A percentile compares a stretch with the other conserved stretches of the same genome.
Conservation (phyloP, 2,113 vertebrate genomes). For the Myrmecophaga tridactyla region DNA sequence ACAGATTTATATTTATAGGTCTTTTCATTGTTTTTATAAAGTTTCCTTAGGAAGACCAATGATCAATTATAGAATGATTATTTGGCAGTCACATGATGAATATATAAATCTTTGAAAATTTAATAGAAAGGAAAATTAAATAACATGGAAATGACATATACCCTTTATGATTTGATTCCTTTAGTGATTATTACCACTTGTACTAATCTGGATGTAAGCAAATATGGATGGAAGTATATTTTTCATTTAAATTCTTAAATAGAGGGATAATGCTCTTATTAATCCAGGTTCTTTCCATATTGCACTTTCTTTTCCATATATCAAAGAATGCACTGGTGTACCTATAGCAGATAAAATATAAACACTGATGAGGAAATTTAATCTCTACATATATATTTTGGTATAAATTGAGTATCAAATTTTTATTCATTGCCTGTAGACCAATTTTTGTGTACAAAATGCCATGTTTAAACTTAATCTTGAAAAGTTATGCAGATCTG, state of each 20-base stretch:
- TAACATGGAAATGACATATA: not conserved
- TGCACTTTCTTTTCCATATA: not conserved
- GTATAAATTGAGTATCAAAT: not conserved
- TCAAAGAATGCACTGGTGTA: not conserved
- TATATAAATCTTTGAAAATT: slow-evolving; percentile 34
- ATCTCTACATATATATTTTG: not conserved
- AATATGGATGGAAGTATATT: not conserved
- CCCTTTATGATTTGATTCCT: slow-evolving; percentile 4
- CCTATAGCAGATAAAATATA: not conserved
- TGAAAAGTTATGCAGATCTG: not conserved
- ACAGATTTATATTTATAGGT: not conserved
- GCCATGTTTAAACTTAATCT: slow-evolving; percentile 33
- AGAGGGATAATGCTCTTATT: not conserved
- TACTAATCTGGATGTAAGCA: slow-evolving; percentile 29
- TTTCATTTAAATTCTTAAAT: slow-evolving; percentile 20
- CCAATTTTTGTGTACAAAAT: slow-evolving; percentile 17
- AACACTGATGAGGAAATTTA: not conserved
- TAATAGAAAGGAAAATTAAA: slow-evolving; percentile 24
- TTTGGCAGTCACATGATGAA: slow-evolving; percentile 34
- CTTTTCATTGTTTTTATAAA: not conserved
- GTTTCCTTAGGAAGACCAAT: not conserved
- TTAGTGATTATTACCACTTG: not conserved
- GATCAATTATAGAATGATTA: not conserved
- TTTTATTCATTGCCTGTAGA: not conserved
- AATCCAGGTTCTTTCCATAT: not conserved